Base-by-base conservation (phyloP, 2,888 invertebrate species). In the Cerceris ruficornis region DNA sequence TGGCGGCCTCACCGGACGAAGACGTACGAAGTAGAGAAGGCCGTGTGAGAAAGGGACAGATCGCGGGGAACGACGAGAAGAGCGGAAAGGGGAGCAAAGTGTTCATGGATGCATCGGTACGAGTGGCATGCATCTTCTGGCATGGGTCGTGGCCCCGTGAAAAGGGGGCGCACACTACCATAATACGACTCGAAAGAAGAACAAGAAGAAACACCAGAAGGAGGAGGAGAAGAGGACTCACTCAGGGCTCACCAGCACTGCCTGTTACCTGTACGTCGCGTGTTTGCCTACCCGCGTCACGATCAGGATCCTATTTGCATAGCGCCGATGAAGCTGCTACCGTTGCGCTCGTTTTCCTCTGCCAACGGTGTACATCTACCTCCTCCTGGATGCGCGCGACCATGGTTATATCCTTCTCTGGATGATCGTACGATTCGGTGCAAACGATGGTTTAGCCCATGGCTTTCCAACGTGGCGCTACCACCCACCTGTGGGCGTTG, bases 261-360 rank as follows among this genome's bases (percentile, higher is more conserved):
- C 84, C 88, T 87, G 85, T 88, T 87, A 88, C 86, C 86, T 85
- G 84, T 85, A 85, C 86, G 86, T 89, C 89, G 88, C 89, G 90
- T 90, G 89, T 89, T 89, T 90, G 89, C 86, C 89, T 87, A 82
- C 86, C 85, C 87, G 86, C 91, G 90, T 92, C 92, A 92, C 91
- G 92, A 92, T 91, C 91, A 88, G 90, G 88, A 90, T 90, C 89
- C 90, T 88, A 91, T 91, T 91, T 91, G 90, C 91, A 91, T 91
- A 91, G 91, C 89, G 87, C 89, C 88, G 90, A 91, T 91, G 89
- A 90, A 90, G 89, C 89, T 88, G 86, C 89, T 85, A 87, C 86
- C 83, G 83, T 82, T 81, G 77, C 77, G 69, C 69, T 81, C 75
- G 72, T 64, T 72, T 78, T 68, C 75, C 77, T 28, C 28, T 82